Base-by-base conservation (phyloP, 2,888 invertebrate species). In the Harpagoxenus sublaevis region DNA sequence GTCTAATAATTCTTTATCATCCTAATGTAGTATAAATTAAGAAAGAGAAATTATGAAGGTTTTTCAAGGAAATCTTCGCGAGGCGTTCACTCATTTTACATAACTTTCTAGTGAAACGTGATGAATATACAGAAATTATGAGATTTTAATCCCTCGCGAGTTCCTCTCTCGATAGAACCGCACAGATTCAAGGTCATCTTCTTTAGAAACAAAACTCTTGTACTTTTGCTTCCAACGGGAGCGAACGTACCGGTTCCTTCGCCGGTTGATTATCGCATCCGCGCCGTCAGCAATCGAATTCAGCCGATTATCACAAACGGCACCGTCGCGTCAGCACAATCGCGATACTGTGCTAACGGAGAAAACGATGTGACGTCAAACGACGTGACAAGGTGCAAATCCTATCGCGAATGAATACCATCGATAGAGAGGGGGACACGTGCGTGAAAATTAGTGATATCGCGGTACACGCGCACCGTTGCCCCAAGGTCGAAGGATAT, bases 401-500 rank as follows among this genome's bases (percentile, higher is more conserved):
- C 1, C 15, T 5, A 31, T 60, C 12, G 15, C 18, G 42, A 45
- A 70, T 63, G 70, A 53, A 31, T 53, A 45, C 18, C n/a, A n/a
- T 45, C 51, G 51, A 28, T n/a, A n/a, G 35, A 62, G 0, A n/a
- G 4, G 12, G 12, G 6, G 9, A 10, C 28, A 18, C 1, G 15
- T 28, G 48, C 39, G 51, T 78, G 6, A 70, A 79, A 79, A 84
- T 70, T 31, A 55, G n/a, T 42, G n/a, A 8, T 57, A 45, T 35
- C 78, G 55, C n/a, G n/a, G 10, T 2, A 39, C 9, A 12, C 45
- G 9, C 42, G 39, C 23, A 9, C 18, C 42, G 66, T 78, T 66
- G 57, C 31, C 66, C 35, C 74, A 79, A 65, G 81, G 84, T 81
- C 83, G 73, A 74, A 87, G 65, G 83, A 55, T 74, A 55, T 74